Percentiles rank a stretch among this genome's conserved stretches.
Conservation (phyloP, 2,888 invertebrate genomes). For the Polyommatus iphigenia region DNA sequence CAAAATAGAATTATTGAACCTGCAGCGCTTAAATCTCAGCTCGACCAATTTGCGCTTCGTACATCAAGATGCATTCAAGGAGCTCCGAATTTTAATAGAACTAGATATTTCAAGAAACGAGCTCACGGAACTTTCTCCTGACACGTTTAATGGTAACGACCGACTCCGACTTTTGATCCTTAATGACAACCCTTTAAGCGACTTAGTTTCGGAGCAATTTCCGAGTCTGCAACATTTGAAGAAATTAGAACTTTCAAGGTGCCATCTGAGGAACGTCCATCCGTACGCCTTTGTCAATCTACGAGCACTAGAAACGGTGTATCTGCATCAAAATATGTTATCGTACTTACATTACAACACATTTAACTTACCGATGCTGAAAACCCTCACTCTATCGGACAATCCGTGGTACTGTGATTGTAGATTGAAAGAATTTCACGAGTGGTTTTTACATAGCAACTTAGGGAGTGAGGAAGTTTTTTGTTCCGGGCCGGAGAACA, state of each 20-base stretch:
- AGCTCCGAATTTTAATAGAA: slow-evolving; percentile 91
- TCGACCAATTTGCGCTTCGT: slow-evolving; percentile 86
- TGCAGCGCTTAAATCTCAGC: slow-evolving; percentile 90
- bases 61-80: slow-evolving; percentile 90
- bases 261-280: slow-evolving; percentile 86
- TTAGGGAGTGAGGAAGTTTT: slow-evolving; percentile 86
- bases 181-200: slow-evolving; percentile 89
- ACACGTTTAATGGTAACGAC: slow-evolving; percentile 91
- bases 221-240: slow-evolving; percentile 89
- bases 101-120: slow-evolving; percentile 92
- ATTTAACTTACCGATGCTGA: slow-evolving; percentile 79
- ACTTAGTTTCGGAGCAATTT: slow-evolving; percentile 87
- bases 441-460: slow-evolving; percentile 89
- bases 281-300: slow-evolving; percentile 88
- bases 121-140: slow-evolving; percentile 85
- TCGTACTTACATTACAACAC: slow-evolving; percentile 80
- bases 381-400: slow-evolving; percentile 88
- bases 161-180: slow-evolving; percentile 87
- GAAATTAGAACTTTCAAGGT: slow-evolving; percentile 89
- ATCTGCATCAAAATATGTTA: slow-evolving; percentile 89
- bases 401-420: slow-evolving; percentile 97
- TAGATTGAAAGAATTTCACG: slow-evolving; percentile 88
- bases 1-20: slow-evolving; percentile 87
- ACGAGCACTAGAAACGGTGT: slow-evolving; percentile 88
- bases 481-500: slow-evolving; percentile 85